Base-by-base conservation (phyloP, 1,140 invertebrate genomes). In the Drosophila subpulchrella region DNA sequence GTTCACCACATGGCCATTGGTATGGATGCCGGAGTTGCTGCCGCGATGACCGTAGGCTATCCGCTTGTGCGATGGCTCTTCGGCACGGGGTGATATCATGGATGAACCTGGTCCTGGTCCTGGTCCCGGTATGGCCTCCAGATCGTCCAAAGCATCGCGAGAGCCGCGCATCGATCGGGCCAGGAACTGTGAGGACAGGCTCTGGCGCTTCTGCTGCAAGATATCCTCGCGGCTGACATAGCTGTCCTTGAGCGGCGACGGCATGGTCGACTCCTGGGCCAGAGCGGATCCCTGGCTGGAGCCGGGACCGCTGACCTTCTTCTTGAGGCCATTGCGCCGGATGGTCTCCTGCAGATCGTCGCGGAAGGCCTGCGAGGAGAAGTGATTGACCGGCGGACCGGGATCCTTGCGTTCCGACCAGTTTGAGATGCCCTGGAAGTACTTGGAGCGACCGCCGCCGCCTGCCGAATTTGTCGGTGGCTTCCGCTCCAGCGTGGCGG, bases 381-480 rank as follows among this genome's bases (percentile, higher is more conserved):
- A 89, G 48, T 92, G 89, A 62, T 89, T 92, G 12, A 71, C 48
- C 30, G 77, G 54, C 6, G 78, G 56, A 12, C 70, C 72, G 0
- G 61, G 32, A 50, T 93, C 94, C 73, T 95, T 93, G 17, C 95
- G 93, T 81, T 96, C 95, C 1, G 95, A 95, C 96, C 96, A 97
- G 77, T 97, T 96, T 53, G 94, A 95, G 44, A 97, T 95, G 10
- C 96, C 96, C 76, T 96, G 95, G 79, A 95, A 95, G 83, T 95
- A 95, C 39, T 94, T 94, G 30, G 93, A 76, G 11, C 75, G 71
- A 17, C 66, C 57, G 6, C 27, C 47, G 30, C 66, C 58, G 6
- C 27, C 47, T 30, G 30, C 71, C 48, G 82, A 53, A 17, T 38
- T 60, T n/a, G 30, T 8, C 3, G 17, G n/a, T 10, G 65, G 68